Evolutionary conservation across 2,113 vertebrate species (phyloP), one percentile per base, ranked within the genome.

Genomic region (Artemisiospiza belli): DNA sequence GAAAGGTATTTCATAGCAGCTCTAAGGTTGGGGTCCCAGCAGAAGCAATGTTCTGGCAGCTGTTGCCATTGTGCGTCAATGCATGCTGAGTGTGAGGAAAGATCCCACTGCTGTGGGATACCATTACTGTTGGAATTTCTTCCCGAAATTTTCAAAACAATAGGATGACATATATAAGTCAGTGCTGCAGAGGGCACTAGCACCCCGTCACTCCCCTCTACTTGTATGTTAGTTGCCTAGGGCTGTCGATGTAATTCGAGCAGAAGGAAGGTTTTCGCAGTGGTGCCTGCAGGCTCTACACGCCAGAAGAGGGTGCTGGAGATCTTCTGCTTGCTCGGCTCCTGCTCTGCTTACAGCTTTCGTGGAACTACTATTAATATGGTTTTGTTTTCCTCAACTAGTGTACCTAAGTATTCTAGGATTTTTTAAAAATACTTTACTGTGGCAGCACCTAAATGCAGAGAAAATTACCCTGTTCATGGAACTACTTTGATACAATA

Each of bases 231-330:
- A 23, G 9, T 41, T 62, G 7, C 17, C 33, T 17, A 15, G 2
- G 7, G 15, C 23, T 52, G 0, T 12, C 7, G 3, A 1, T 23
- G 35, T 15, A 8, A 1, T 27, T 25, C 5, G 5, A 41, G 18
- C 52, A 47, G 61, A 31, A 31, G 41, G 16, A 14, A 51, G 18
- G 31, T 18, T 69, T 80, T 35, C 33, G 35, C 1, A 0, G 22
- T 5, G 3, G 2, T 62, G 46, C 10, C 51, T 30, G 15, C 23
- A 11, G 47, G 23, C 25, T 39, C 70, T 14, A 25, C 12, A 33
- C 57, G 63, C 94, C 97, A 97, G 94, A 55, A 97, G 97, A 97
- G 93, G 97, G 97, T 15, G 95, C 94, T 88, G 82, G 70, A 91
- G 96, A 92, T 44, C 94, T 94, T 82, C 10, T 8, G 9, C n/a